phyloP scores from a whole-genome alignment of 2,888 invertebrate genomes.

The Pyrrhia umbra region DNA sequence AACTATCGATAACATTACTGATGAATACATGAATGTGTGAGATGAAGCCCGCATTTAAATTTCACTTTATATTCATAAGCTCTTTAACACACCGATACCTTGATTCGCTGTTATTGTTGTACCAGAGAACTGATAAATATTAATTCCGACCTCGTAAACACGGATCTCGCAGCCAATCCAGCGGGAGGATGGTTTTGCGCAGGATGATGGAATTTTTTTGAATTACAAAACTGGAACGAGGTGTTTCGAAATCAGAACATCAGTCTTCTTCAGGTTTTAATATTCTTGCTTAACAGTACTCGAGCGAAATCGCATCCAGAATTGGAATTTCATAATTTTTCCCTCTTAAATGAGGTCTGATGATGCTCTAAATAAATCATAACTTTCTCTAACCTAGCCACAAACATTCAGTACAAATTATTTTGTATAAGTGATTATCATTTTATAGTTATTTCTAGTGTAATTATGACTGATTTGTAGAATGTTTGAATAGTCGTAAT shows the following conservation, averaged over 20 bases:
- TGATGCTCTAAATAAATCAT: constrained; percentile 76
- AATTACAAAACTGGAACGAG: constrained; percentile 69
- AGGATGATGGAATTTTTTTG: constrained; percentile 73
- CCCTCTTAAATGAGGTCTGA: constrained; percentile 72
- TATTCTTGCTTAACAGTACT: constrained; percentile 70
- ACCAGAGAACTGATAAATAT: constrained; percentile 83
- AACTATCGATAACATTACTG: constrained; percentile 65
- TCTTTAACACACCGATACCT: constrained; percentile 76
- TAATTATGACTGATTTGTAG: constrained; percentile 24
- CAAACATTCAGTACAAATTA: constrained; percentile 67
- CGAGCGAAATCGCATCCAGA: constrained; percentile 77
- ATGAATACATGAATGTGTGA: constrained; percentile 76
- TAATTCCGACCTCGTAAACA: constrained; percentile 73
- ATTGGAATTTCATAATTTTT: constrained; percentile 76
- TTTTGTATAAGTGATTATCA: constrained; percentile 44
- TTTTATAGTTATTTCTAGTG: constrained; percentile 31
- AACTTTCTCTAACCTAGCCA: constrained; percentile 78
- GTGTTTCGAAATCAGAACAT: constrained; percentile 73
- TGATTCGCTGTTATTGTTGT: constrained; percentile 78
- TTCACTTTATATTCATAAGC: constrained; percentile 82
- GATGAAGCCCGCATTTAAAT: constrained; percentile 75
- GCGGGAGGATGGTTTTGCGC: constrained; percentile 67
- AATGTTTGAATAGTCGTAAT: constrained; percentile 16
- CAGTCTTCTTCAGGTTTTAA: constrained; percentile 64
- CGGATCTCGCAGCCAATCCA: constrained; percentile 67